A percentile compares a stretch with the other conserved stretches of the same genome.
Conservation (phyloP, 1,140 invertebrate species). For the Lethrus apterus region DNA sequence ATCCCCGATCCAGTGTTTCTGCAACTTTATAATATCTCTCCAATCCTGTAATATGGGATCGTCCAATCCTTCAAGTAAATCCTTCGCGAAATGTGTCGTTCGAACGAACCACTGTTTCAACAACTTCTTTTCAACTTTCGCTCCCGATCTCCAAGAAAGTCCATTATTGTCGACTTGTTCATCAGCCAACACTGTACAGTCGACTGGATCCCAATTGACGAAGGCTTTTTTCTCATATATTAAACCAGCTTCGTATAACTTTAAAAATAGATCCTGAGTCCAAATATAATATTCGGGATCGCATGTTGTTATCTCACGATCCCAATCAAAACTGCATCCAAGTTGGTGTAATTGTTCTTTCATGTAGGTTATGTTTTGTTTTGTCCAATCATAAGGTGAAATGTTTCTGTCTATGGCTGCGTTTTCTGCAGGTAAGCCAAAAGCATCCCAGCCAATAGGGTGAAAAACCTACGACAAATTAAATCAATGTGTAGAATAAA, state of each 20-base stretch:
- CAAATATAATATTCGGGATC: slow-evolving; percentile 78
- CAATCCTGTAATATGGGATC: slow-evolving; percentile 63
- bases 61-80: slow-evolving; percentile 64
- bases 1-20: slow-evolving; percentile 93
- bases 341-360: slow-evolving; percentile 74
- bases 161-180: slow-evolving; percentile 94
- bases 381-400: slow-evolving; percentile 79
- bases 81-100: slow-evolving; percentile 84
- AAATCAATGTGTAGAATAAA: too few relatives aligned
- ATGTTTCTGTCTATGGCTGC: slow-evolving; percentile 84
- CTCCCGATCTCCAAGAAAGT: slow-evolving; percentile 94
- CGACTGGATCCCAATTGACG: slow-evolving; percentile 99
- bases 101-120: slow-evolving; percentile 94
- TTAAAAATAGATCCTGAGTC: slow-evolving; percentile 94
- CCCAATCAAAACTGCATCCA: slow-evolving; percentile 91
- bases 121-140: slow-evolving; percentile 82
- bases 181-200: slow-evolving; percentile 94
- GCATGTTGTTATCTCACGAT: slow-evolving; percentile 75
- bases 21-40: slow-evolving; percentile 82
- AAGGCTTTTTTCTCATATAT: slow-evolving; percentile 81
- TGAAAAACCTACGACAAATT: slow-evolving; percentile 80
- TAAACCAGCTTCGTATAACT: slow-evolving; percentile 80
- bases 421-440: slow-evolving; percentile 98
- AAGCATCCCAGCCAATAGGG: slow-evolving; percentile 99
- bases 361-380: slow-evolving; percentile 85